Conservation (phyloP, 1,140 invertebrate genomes). For the Pseudoatta argentina region DNA sequence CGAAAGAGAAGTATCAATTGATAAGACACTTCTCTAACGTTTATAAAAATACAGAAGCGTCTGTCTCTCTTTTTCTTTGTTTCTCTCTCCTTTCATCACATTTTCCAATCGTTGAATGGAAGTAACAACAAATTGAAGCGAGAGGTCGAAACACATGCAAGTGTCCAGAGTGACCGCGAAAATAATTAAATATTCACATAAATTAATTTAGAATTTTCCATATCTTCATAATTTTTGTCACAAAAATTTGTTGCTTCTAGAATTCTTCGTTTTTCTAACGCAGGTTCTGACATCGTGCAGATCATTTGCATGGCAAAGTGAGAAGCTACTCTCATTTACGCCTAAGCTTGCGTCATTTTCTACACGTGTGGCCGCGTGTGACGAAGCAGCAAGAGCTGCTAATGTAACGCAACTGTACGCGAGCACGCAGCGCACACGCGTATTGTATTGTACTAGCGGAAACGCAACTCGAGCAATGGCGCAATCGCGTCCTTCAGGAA, state of each 20-base stretch:
- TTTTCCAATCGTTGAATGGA: not conserved
- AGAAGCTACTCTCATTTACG: not conserved
- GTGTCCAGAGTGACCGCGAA: not conserved
- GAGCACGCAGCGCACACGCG: slow-evolving; percentile 8
- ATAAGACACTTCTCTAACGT: not conserved
- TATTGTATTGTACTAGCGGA: slow-evolving; percentile 28
- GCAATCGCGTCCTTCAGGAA: slow-evolving; percentile 68
- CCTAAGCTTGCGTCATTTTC: slow-evolving; percentile 67
- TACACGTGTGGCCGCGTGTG: not conserved
- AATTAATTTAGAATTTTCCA: not conserved
- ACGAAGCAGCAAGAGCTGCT: not conserved
- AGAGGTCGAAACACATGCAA: not conserved
- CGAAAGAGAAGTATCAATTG: slow-evolving; percentile 5
- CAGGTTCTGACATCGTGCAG: not conserved
- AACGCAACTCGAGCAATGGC: slow-evolving; percentile 35
- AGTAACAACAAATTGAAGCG: not conserved
- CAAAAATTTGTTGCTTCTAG: not conserved
- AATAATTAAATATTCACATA: not conserved
- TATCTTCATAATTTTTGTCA: slow-evolving; percentile 8
- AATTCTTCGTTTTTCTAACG: not conserved
- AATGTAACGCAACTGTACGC: slow-evolving; percentile 47
- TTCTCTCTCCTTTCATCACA: not conserved
- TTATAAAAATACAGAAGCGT: not conserved
- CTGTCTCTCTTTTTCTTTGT: not conserved
- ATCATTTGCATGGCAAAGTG: slow-evolving; percentile 22